Percentiles rank a stretch among this genome's conserved stretches.
Evolutionary conservation across 2,113 vertebrate genomes (phyloP).

Genomic region (Larimichthys crocea): DNA sequence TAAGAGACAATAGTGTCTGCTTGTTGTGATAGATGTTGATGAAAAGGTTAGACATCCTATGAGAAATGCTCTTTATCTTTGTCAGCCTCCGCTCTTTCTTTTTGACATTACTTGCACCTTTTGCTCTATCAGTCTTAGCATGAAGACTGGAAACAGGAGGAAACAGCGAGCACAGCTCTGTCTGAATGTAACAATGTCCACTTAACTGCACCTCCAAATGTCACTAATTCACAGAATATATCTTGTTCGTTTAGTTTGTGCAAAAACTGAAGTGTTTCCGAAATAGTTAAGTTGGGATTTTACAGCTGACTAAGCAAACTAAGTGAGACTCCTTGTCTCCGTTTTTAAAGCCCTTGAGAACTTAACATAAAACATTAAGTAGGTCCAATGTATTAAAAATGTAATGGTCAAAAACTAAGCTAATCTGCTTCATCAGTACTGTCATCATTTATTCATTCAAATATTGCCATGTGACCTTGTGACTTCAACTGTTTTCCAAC

Average conservation of each 20-base stretch:
- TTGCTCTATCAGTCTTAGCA: background rate
- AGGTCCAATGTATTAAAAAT: background rate
- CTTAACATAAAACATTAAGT: too few species aligned
- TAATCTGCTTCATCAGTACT: background rate
- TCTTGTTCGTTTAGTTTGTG: background rate
- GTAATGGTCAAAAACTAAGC: background rate
- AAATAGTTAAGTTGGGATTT: too few species aligned
- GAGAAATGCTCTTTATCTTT: conserved; percentile 20
- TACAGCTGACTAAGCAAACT: too few species aligned
- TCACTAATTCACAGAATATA: background rate
- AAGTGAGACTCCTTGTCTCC: too few species aligned
- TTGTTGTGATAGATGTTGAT: conserved; percentile 20
- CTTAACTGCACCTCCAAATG: background rate
- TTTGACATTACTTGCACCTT: background rate
- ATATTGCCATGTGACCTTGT: background rate
- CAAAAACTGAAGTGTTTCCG: too few species aligned
- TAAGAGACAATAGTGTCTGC: conserved; percentile 12
- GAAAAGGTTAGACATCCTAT: conserved; percentile 19
- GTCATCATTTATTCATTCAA: background rate
- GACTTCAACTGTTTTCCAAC: background rate
- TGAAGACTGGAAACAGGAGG: background rate
- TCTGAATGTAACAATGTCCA: background rate
- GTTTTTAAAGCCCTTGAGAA: background rate
- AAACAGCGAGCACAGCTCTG: background rate
- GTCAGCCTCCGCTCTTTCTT: conserved; percentile 25